Base-by-base conservation (phyloP, 2,113 vertebrate genomes). In the Atrichornis clamosus region DNA sequence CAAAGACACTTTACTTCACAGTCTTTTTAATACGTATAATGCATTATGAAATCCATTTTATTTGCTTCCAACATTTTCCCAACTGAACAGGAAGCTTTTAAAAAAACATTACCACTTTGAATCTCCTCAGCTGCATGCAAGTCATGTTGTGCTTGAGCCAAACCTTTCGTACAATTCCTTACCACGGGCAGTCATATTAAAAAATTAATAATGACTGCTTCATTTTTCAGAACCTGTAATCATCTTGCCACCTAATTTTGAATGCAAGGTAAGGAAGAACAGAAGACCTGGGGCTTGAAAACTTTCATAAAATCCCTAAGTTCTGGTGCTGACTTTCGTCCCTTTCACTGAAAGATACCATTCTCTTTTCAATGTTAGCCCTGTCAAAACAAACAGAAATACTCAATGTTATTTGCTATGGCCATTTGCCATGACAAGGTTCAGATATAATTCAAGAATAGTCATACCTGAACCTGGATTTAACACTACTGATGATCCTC, bases 1-100 rank as follows among this genome's bases (percentile, higher is more conserved):
- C 39, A 84, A 89, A 89, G 39, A 37, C 22, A 56, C 89, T 92
- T 91, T 86, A 89, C n/a, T 89, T 87, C 52, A 72, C 19, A 52
- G 41, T 64, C 60, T 74, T 89, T 92, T 75, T 91, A 91, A 89
- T 82, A 92, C 33, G 77, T 49, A 82, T 64, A 95, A 70, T 37
- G n/a, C 28, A 64, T 87, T 93, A 84, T 35, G 72, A 92, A 91
- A 64, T 72, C 37, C 19, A 56, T 91, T 91, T 93, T 81, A 81
- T 91, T 95, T 87, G 81, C 69, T 20, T 92, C 58, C 41, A 89
- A 70, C 17, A 70, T 41, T 89, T 92, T 84, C 62, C 58, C 39
- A 92, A 15, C n/a, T 60, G 53, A 94, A 82, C 23, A 63, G 32
- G 69, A 95, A 91, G 58, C 65, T 84, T 95, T 87, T 19, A 63